A percentile compares a stretch with the other conserved stretches of the same genome.
These are phyloP conservation scores for Drosophila albomicans DNA, from an alignment of 1,140 invertebrate genomes.

Conservation along the genomic window DNA sequence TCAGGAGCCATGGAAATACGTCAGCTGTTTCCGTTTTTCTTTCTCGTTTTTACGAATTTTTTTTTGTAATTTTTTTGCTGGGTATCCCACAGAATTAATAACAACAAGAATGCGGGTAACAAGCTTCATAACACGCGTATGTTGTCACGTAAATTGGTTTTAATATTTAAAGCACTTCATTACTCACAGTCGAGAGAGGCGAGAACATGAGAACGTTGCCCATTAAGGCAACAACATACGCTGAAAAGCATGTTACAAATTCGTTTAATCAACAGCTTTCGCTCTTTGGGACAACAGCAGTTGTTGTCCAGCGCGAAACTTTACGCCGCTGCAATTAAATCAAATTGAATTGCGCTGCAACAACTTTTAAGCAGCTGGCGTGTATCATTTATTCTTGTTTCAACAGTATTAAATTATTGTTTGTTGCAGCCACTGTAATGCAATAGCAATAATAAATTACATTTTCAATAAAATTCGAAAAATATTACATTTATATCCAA, in stretches of 20 bases:
- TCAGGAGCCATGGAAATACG: conserved; percentile 67
- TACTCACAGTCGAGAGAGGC: conserved; percentile 48
- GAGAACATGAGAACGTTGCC: not conserved
- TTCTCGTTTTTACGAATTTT: conserved; percentile 11
- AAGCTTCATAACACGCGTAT: conserved; percentile 79
- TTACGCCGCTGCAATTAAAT: conserved; percentile 44
- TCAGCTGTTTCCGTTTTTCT: conserved; percentile 64
- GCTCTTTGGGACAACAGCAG: not conserved
- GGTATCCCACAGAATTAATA: conserved; percentile 40
- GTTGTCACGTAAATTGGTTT: conserved; percentile 83
- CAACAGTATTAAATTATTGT: not conserved
- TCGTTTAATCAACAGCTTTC: conserved; percentile 54
- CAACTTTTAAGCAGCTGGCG: not conserved
- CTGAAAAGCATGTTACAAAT: conserved; percentile 40
- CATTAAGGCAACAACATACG: conserved; percentile 16
- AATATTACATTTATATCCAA: too few relatives aligned
- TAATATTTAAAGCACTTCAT: conserved; percentile 83
- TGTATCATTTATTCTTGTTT: not conserved
- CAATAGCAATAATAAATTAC: not conserved
- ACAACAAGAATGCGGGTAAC: conserved; percentile 64
- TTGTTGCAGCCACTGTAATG: not conserved
- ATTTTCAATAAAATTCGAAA: too few relatives aligned
- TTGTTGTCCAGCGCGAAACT: not conserved
- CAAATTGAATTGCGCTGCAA: conserved; percentile 33
- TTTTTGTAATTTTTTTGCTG: conserved; percentile 20